Conservation (phyloP, 2,797 vertebrate species). For the Monodelphis domestica region DNA sequence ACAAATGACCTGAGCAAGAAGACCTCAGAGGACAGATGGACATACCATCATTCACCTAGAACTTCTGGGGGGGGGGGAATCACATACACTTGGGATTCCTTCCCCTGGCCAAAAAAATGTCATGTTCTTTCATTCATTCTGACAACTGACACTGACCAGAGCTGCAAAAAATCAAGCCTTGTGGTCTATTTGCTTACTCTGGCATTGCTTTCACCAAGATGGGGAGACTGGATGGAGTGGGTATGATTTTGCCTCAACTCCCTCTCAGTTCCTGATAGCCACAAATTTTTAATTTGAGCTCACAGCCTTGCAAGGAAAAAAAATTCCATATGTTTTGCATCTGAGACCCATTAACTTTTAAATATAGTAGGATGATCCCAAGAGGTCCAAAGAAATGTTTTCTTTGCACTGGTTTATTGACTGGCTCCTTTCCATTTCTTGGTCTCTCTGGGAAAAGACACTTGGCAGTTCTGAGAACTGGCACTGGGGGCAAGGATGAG, state of each 20-base stretch:
- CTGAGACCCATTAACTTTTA: not conserved
- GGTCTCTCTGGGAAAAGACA: slow-evolving; percentile 17
- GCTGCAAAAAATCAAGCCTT: not conserved
- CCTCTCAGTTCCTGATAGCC: slow-evolving; percentile 66
- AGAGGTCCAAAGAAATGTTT: not conserved
- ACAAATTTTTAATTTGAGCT: slow-evolving; percentile 22
- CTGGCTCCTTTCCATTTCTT: not conserved
- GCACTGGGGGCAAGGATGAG: slow-evolving; percentile 46
- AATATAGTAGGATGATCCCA: not conserved
- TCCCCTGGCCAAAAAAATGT: not conserved
- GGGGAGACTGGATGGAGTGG: slow-evolving; percentile 24
- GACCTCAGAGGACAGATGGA: slow-evolving; percentile 6
- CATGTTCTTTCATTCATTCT: not conserved
- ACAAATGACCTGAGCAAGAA: slow-evolving; percentile 45
- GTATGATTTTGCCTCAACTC: slow-evolving; percentile 55
- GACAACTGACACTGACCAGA: not conserved
- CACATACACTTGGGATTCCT: not conserved
- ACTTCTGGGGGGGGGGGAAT: not conserved
- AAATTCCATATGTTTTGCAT: slow-evolving; percentile 12
- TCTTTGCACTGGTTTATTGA: not conserved
- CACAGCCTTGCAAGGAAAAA: slow-evolving; percentile 1
- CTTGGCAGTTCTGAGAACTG: slow-evolving; percentile 48
- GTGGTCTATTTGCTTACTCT: slow-evolving; percentile 23
- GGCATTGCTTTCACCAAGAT: slow-evolving; percentile 31
- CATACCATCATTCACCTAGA: slow-evolving; percentile 34